These are phyloP conservation scores for Sacculina carcini DNA, from an alignment of 2,888 invertebrate genomes.

Conservation along the genomic window DNA sequence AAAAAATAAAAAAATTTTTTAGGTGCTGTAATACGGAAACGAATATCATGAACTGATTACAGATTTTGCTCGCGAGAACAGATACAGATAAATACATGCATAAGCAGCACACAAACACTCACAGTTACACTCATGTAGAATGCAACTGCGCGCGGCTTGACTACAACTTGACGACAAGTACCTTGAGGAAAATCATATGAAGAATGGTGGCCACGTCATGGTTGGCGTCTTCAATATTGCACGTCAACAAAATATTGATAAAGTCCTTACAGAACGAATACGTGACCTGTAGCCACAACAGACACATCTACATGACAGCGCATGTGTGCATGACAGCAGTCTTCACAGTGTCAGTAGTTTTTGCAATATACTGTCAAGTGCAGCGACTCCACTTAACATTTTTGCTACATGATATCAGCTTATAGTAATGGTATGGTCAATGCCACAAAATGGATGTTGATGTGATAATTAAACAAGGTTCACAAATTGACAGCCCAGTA, in stretches of 20 bases:
- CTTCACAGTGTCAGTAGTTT: too few relatives aligned
- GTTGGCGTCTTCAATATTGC: slow-evolving; percentile 22
- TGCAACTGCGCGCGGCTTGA: background rate
- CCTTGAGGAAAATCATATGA: slow-evolving; percentile 28
- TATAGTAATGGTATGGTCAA: too few relatives aligned
- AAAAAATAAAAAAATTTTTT: too few relatives aligned
- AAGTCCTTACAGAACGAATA: slow-evolving; percentile 31
- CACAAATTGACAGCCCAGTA: too few relatives aligned
- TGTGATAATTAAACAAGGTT: too few relatives aligned
- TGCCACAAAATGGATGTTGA: too few relatives aligned
- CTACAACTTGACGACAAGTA: slow-evolving; percentile 14
- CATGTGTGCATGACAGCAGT: background rate
- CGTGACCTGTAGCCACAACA: slow-evolving; percentile 23
- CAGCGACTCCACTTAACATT: too few relatives aligned
- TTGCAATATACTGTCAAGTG: too few relatives aligned
- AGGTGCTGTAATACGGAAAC: too few relatives aligned
- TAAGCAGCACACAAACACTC: background rate
- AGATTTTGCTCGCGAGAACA: too few relatives aligned
- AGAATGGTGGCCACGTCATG: slow-evolving; percentile 27
- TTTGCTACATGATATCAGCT: too few relatives aligned
- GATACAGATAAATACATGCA: background rate
- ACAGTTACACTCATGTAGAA: background rate
- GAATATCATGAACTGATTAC: too few relatives aligned
- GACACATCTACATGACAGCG: background rate
- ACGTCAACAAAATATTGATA: slow-evolving; percentile 24